Percentiles rank a stretch among this genome's conserved stretches.
Evolutionary conservation across 2,113 vertebrate genomes (phyloP).

Genomic region (Aegotheles bennettii): DNA sequence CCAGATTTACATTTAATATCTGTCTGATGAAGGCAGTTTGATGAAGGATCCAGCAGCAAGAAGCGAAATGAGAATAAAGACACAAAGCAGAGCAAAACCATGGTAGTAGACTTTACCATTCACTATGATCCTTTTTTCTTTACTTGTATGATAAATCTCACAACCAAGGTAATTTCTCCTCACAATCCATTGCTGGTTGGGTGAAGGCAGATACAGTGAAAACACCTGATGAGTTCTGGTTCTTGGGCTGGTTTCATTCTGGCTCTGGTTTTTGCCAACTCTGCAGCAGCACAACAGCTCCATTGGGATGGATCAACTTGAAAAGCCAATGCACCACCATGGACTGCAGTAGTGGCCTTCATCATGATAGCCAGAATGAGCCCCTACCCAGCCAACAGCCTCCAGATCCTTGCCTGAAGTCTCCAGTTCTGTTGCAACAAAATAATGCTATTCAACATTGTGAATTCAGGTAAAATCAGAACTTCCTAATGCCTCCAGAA

Average conservation of each 20-base stretch:
- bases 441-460: fast-evolving
- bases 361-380: background rate
- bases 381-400: background rate
- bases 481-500: background rate
- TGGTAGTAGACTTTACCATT: background rate
- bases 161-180: background rate
- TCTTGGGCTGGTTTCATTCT: background rate
- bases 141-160: background rate
- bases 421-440: background rate
- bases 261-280: background rate
- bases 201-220: background rate
- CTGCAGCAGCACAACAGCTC: background rate
- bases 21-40: background rate
- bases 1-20: background rate
- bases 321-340: background rate
- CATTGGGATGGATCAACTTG: background rate
- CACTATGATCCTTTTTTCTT: background rate
- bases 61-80: background rate
- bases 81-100: background rate
- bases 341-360: background rate
- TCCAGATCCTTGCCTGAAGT: background rate
- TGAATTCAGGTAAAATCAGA: background rate
- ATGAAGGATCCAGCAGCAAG: background rate
- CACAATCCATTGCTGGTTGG: fast-evolving
- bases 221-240: fast-evolving